Evolutionary conservation across 2,797 vertebrate genomes (phyloP).

Genomic region (Pseudochromis fuscus): DNA sequence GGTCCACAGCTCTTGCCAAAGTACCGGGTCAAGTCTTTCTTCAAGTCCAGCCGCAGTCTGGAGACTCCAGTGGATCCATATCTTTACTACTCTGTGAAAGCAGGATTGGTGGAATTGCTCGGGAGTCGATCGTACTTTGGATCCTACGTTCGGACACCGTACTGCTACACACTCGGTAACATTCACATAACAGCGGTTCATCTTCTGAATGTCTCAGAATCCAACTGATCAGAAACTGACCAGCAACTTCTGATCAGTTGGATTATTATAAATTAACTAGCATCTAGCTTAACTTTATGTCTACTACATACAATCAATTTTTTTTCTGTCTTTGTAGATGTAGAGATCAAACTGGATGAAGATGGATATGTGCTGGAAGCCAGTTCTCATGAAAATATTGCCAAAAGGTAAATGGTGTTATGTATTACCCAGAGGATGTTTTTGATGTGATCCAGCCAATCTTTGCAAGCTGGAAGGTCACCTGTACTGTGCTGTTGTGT

Average conservation of each 20-base stretch:
- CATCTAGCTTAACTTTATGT: too few relatives aligned
- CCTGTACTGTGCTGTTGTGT: background rate
- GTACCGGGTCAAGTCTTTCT: slow-evolving; percentile 87
- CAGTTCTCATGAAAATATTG: slow-evolving; percentile 81
- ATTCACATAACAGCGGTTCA: background rate
- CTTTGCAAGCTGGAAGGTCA: background rate
- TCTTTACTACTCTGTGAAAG: slow-evolving; percentile 87
- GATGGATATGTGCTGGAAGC: slow-evolving; percentile 90
- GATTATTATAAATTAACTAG: too few relatives aligned
- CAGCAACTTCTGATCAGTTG: too few relatives aligned
- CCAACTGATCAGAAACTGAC: too few relatives aligned
- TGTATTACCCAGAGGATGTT: background rate
- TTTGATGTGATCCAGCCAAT: background rate
- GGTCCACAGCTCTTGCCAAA: slow-evolving; percentile 87
- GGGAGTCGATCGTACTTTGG: slow-evolving; percentile 89
- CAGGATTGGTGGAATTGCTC: slow-evolving; percentile 87
- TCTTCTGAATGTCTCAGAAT: background rate
- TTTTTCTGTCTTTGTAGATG: slow-evolving; percentile 82
- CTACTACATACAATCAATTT: accelerated
- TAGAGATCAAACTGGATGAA: slow-evolving; percentile 94
- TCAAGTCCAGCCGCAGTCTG: slow-evolving; percentile 73
- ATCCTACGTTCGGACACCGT: slow-evolving; percentile 89
- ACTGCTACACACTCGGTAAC: slow-evolving; percentile 92
- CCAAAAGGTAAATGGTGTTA: slow-evolving; percentile 84
- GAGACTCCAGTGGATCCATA: slow-evolving; percentile 85